phyloP scores from a whole-genome alignment of 2,113 vertebrate species.

The Cynocephalus volans region DNA sequence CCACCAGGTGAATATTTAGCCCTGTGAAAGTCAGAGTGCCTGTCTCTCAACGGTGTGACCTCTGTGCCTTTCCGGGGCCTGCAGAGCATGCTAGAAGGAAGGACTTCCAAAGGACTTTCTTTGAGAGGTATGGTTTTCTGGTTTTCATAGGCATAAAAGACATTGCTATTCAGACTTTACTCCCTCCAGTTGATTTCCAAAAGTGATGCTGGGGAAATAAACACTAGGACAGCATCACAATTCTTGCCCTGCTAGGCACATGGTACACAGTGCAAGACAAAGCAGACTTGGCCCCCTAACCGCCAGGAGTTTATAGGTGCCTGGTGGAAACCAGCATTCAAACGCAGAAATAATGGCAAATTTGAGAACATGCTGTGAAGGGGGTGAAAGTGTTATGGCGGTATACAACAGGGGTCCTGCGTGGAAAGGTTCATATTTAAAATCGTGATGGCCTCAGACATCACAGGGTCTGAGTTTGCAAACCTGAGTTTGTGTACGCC shows the following conservation, averaged over 20 bases:
- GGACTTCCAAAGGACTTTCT: background rate
- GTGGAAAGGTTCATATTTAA: too few relatives aligned
- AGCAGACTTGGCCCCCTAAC: background rate
- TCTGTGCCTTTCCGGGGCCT: background rate
- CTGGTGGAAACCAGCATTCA: background rate
- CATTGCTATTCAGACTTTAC: background rate
- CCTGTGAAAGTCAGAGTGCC: background rate
- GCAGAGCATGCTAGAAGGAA: background rate
- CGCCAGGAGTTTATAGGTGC: background rate
- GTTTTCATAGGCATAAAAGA: background rate
- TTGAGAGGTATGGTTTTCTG: background rate
- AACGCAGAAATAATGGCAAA: background rate
- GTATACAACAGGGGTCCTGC: rapidly evolving
- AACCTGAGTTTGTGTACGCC: too few relatives aligned
- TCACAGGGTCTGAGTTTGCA: too few relatives aligned
- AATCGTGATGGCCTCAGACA: too few relatives aligned
- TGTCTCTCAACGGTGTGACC: background rate
- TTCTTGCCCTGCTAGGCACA: background rate
- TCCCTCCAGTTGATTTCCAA: background rate
- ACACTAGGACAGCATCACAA: background rate
- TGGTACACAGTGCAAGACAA: background rate
- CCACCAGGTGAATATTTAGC: background rate
- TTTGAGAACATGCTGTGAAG: background rate
- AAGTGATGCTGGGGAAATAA: background rate
- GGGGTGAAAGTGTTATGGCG: background rate